phyloP scores from a whole-genome alignment of 2,797 vertebrate genomes.

The Anabas testudineus region DNA sequence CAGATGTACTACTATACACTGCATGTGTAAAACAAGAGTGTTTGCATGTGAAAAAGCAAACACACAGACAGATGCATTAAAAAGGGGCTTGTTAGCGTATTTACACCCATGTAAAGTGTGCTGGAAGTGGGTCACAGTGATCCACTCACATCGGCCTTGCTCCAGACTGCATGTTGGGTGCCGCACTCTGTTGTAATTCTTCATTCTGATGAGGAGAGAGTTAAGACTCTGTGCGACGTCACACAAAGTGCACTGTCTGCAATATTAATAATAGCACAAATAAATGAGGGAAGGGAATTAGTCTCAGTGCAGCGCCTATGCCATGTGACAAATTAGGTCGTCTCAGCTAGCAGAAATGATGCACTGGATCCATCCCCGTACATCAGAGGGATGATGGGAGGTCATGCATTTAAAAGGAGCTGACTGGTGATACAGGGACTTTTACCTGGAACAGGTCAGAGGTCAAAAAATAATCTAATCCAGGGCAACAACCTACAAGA shows the following conservation, averaged over 20 bases:
- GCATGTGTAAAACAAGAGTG: neutral
- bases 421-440: constrained; percentile 18
- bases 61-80: constrained; percentile 7
- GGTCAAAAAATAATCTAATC: constrained; percentile 11
- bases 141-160: constrained; percentile 38
- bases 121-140: constrained; percentile 61
- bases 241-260: constrained; percentile 67
- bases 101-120: constrained; percentile 27
- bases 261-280: constrained; percentile 80
- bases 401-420: constrained; percentile 28
- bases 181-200: constrained; percentile 53
- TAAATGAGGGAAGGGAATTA: constrained; percentile 81
- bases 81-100: constrained; percentile 18
- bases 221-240: constrained; percentile 55
- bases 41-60: neutral
- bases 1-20: neutral
- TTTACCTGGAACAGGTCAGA: constrained; percentile 40
- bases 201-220: constrained; percentile 52
- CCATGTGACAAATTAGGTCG: constrained; percentile 77
- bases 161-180: constrained; percentile 39
- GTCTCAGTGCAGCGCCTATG: constrained; percentile 63
- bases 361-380: constrained; percentile 22
- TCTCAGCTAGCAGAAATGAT: constrained; percentile 53
- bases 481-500: neutral
- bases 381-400: constrained; percentile 48